A percentile compares a stretch with the other conserved stretches of the same genome.
Evolutionary conservation across 2,888 invertebrate species (phyloP).

Genomic region (Amorpha juglandis): DNA sequence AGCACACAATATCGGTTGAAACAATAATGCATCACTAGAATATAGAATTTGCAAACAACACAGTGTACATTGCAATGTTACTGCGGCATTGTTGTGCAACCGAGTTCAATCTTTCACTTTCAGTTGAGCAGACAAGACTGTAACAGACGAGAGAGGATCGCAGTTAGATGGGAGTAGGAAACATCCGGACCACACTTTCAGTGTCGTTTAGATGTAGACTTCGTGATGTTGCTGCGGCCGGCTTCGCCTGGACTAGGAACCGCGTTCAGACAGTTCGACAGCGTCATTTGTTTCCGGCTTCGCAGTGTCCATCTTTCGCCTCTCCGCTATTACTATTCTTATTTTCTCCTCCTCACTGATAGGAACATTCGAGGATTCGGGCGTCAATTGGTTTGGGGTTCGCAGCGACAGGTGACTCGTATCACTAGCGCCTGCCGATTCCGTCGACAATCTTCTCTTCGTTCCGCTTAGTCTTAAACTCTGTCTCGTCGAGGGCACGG

Average conservation of each 20-base stretch:
- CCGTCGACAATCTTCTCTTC: constrained; percentile 65
- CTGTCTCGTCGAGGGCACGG: constrained; percentile 68
- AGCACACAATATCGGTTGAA: constrained; percentile 55
- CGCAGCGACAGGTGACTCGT: constrained; percentile 53
- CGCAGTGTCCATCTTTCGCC: constrained; percentile 83
- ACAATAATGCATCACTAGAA: constrained; percentile 52
- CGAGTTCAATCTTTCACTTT: constrained; percentile 71
- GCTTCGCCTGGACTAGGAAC: constrained; percentile 82
- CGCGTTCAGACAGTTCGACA: constrained; percentile 74
- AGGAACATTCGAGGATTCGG: constrained; percentile 55
- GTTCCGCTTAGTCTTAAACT: constrained; percentile 56
- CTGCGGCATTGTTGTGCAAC: constrained; percentile 66
- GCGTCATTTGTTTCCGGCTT: constrained; percentile 66
- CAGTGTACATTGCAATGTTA: constrained; percentile 40
- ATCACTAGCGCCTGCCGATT: constrained; percentile 61
- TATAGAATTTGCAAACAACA: constrained; percentile 41
- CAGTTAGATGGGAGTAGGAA: constrained; percentile 41
- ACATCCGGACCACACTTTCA: constrained; percentile 38
- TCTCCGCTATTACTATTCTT: constrained; percentile 85
- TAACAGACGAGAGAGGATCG: constrained; percentile 47
- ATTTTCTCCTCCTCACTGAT: constrained; percentile 82
- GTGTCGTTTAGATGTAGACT: constrained; percentile 74
- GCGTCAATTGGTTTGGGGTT: constrained; percentile 42
- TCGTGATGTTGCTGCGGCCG: constrained; percentile 82
- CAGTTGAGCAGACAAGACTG: constrained; percentile 58